A percentile compares a stretch with the other conserved stretches of the same genome.
Conservation (phyloP, 2,888 invertebrate genomes). For the Gordius sp. region DNA sequence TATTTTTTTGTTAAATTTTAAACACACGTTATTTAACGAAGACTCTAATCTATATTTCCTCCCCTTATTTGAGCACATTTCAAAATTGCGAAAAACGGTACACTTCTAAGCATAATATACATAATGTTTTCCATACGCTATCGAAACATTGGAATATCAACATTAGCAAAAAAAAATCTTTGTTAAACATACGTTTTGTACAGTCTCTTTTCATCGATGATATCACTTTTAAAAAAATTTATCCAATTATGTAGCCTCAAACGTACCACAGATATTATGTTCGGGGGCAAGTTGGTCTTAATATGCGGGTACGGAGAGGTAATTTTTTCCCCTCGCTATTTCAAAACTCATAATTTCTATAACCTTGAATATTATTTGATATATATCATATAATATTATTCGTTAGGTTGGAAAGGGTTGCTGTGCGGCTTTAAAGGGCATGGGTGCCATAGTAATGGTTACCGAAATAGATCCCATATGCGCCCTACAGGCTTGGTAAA, state of each 20-base stretch:
- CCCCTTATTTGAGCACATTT: too few species aligned
- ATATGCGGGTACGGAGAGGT: slow-evolving; percentile 79
- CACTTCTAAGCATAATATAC: too few species aligned
- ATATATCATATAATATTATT: slow-evolving; percentile 16
- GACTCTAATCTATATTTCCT: too few species aligned
- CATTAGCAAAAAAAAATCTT: background rate
- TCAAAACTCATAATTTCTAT: background rate
- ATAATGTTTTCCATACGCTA: too few species aligned
- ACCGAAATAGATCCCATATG: slow-evolving; percentile 95
- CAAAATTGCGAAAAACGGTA: too few species aligned
- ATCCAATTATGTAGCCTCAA: slow-evolving; percentile 37
- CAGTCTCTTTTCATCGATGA: slow-evolving; percentile 2
- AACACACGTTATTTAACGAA: too few species aligned
- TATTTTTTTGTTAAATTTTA: too few species aligned
- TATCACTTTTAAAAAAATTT: slow-evolving; percentile 16
- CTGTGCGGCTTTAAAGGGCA: slow-evolving; percentile 67
- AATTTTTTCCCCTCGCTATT: background rate
- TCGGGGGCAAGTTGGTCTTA: slow-evolving; percentile 79
- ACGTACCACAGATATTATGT: slow-evolving; percentile 77
- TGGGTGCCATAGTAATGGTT: slow-evolving; percentile 67
- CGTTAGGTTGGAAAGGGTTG: slow-evolving; percentile 63
- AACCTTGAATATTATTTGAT: background rate
- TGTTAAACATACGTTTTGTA: background rate
- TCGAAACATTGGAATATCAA: too few species aligned
- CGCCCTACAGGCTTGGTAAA: slow-evolving; percentile 59